A percentile compares a stretch with the other conserved stretches of the same genome.
phyloP scores from a whole-genome alignment of 92 coral and sea anemone species.

The Paramuricea clavata region DNA sequence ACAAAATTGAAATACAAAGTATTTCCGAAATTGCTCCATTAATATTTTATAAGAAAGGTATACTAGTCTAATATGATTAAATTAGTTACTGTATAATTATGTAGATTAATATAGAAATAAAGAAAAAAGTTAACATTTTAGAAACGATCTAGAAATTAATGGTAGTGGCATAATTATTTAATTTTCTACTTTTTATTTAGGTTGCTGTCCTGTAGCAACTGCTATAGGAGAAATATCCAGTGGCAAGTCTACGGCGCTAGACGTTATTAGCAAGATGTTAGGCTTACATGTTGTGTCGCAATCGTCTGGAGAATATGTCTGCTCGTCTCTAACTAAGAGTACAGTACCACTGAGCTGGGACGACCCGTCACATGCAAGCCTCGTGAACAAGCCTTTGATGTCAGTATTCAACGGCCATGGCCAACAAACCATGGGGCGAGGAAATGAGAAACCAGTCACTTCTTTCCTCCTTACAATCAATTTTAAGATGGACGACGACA shows the following conservation, averaged over 20 bases:
- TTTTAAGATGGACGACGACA: not conserved
- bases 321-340: not conserved
- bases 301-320: not conserved
- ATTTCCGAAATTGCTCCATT: too few species aligned
- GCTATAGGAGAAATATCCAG: not conserved
- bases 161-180: too few species aligned
- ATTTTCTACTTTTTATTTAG: not conserved
- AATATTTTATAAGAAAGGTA: too few species aligned
- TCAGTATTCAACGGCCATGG: not conserved
- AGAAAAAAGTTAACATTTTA: too few species aligned
- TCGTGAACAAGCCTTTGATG: conserved; percentile 5
- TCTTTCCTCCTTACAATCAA: not conserved
- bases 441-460: not conserved
- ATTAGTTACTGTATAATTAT: too few species aligned
- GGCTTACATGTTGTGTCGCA: not conserved
- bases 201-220: not conserved
- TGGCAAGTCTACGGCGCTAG: not conserved
- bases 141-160: too few species aligned
- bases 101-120: too few species aligned
- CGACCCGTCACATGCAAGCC: not conserved
- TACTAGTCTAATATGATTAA: too few species aligned
- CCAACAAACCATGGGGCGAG: not conserved
- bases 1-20: too few species aligned
- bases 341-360: not conserved
- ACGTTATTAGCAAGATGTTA: not conserved